Base-by-base conservation (phyloP, 2,797 vertebrate species). In the Natrix natrix region DNA sequence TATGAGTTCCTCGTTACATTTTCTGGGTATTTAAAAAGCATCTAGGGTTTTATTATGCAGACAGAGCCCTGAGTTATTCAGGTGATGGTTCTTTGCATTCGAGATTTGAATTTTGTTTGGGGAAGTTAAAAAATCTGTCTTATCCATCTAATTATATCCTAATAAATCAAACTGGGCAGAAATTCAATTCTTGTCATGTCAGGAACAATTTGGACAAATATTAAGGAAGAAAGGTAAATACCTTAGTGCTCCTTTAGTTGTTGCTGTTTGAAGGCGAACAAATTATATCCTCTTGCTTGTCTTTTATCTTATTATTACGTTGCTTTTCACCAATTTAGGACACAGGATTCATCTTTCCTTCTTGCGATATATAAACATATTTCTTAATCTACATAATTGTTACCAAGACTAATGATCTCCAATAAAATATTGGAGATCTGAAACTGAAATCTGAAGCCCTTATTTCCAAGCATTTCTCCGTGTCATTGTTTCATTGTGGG, bases 1-100 rank as follows among this genome's bases (percentile, higher is more conserved):
- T 95, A 90, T 94, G 88, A 95, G 90, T 92, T 55, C 91, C 83
- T 96, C 89, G 94, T 86, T 95, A 55, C 91, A 91, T 94, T 96
- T 96, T 57, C 87, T 92, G 95, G 89, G 91, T 93, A 86, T 48
- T 90, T 92, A 86, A 96, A 92, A 93, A 43, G 1, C 10, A 59
- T 55, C 14, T 92, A 52, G 69, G 54, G 93, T 92, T 93, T 95
- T 52, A 86, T 90, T 93, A 57, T 93, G 88, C 87, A 94, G 43
- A 48, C 8, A 69, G 37, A 86, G 56, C 78, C 96, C 74, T 1
- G 94, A 48, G 61, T 91, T 94, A 92, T 32, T 61, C 83, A 96
- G 90, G 20, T 60, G 94, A 22, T 52, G 2, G 28, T 90, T 96
- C 63, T 91, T 96, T 95, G 93, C 94, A 95, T 94, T 69, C 95